Evolutionary conservation across 2,113 vertebrate species (phyloP).

Genomic region (Megaceryle torquata): DNA sequence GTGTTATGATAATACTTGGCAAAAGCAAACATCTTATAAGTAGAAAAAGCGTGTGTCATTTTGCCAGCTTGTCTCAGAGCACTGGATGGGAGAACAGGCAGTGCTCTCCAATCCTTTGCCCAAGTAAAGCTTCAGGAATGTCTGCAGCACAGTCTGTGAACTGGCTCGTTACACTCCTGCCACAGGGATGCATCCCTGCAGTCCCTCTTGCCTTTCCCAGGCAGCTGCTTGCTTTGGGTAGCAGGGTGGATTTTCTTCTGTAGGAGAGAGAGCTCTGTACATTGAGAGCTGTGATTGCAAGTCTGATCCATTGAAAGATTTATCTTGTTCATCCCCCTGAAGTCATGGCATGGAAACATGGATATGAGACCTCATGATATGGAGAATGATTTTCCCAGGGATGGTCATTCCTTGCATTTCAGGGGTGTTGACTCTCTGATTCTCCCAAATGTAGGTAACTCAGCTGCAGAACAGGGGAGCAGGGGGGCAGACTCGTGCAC

Average conservation of each 20-base stretch:
- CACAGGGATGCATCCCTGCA: rapidly evolving
- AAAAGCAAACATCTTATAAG: not conserved
- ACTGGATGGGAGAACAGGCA: not conserved
- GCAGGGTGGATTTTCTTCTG: not conserved
- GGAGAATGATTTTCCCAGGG: not conserved
- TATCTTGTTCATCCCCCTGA: not conserved
- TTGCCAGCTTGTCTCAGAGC: not conserved
- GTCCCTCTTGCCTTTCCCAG: not conserved
- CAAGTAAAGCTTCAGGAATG: not conserved
- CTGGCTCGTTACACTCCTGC: not conserved
- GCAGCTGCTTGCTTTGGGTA: not conserved
- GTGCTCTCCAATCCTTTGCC: not conserved
- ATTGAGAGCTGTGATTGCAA: not conserved
- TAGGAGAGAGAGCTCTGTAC: not conserved
- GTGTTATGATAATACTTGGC: not conserved
- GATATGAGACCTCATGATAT: not conserved
- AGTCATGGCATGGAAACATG: not conserved
- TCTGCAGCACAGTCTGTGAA: not conserved
- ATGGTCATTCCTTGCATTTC: not conserved
- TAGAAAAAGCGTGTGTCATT: not conserved
- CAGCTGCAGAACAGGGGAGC: not conserved
- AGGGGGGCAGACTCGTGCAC: not conserved
- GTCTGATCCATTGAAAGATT: not conserved
- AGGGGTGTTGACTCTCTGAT: not conserved
- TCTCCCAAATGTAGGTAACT: not conserved